Percentiles rank a stretch among this genome's conserved stretches.
Evolutionary conservation across 2,888 invertebrate genomes (phyloP).

Genomic region (Drosophila acutilabella): DNA sequence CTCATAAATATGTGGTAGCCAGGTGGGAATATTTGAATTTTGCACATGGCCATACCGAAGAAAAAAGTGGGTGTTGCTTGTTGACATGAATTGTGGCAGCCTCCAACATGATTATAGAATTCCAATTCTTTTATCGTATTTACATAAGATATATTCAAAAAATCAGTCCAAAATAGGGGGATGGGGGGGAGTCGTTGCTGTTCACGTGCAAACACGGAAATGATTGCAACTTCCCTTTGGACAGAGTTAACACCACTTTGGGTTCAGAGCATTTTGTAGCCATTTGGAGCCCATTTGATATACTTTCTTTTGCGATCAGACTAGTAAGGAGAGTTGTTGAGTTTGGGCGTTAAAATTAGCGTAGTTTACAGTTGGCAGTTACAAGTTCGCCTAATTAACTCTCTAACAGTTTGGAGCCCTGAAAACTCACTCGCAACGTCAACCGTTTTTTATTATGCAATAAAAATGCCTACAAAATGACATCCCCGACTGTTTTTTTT

Average conservation of each 20-base stretch:
- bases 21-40: slow-evolving; percentile 51
- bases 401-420: neutral
- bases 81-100: slow-evolving; percentile 32
- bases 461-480: slow-evolving; percentile 55
- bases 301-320: slow-evolving; percentile 43
- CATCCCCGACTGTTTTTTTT: slow-evolving; percentile 5
- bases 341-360: slow-evolving; percentile 39
- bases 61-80: slow-evolving; percentile 55
- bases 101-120: slow-evolving; percentile 55
- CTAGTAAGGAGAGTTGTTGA: neutral
- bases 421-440: neutral
- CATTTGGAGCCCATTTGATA: slow-evolving; percentile 56
- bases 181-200: neutral
- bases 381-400: slow-evolving; percentile 42
- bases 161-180: neutral
- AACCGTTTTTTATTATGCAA: slow-evolving; percentile 46
- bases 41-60: neutral
- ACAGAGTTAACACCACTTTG: slow-evolving; percentile 37
- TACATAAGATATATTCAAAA: slow-evolving; percentile 15
- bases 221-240: slow-evolving; percentile 14
- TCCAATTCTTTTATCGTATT: slow-evolving; percentile 47
- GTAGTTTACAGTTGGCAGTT: slow-evolving; percentile 20
- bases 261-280: slow-evolving; percentile 13
- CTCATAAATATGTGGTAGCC: slow-evolving; percentile 61
- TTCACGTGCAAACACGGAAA: slow-evolving; percentile 11